Evolutionary conservation across 37 sponge, comb jelly and placozoan species (phyloP).

Genomic region (Eunapius fragilis): DNA sequence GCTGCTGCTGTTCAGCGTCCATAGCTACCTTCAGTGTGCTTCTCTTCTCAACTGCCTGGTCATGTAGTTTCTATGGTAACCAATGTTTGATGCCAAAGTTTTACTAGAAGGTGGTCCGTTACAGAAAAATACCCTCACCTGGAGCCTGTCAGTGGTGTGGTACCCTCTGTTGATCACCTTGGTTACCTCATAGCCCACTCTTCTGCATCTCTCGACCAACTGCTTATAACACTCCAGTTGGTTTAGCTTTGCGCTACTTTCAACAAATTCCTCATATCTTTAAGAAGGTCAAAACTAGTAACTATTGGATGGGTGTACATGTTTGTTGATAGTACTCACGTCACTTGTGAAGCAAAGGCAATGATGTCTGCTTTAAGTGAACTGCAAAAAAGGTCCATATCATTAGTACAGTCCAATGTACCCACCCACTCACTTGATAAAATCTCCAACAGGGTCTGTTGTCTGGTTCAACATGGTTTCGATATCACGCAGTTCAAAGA

Average conservation of each 20-base stretch:
- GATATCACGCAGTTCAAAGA: constrained; percentile 85
- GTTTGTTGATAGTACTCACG: constrained; percentile 36
- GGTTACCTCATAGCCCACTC: constrained; percentile 78
- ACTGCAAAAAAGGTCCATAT: constrained; percentile 9
- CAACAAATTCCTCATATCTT: constrained; percentile 91
- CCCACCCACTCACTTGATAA: constrained; percentile 79
- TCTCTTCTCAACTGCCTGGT: constrained; percentile 64
- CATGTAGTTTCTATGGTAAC: constrained; percentile 30
- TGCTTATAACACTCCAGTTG: constrained; percentile 71
- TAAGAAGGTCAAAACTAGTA: no score
- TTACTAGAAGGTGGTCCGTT: neutral
- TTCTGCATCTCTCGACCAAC: constrained; percentile 54
- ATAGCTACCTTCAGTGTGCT: constrained; percentile 71
- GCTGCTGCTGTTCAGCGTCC: constrained; percentile 73
- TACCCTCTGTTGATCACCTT: constrained; percentile 89
- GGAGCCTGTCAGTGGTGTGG: constrained; percentile 79
- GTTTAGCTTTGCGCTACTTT: constrained; percentile 73
- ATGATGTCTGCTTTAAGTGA: constrained; percentile 84
- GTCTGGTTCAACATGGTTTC: constrained; percentile 86
- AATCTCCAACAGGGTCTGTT: constrained; percentile 87
- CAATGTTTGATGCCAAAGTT: neutral
- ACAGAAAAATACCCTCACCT: constrained; percentile 22
- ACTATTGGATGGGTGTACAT: neutral
- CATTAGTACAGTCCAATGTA: neutral
- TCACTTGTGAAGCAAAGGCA: constrained; percentile 84